These are phyloP conservation scores for Sarcophilus harrisii DNA, from an alignment of 2,797 vertebrate genomes.

Conservation along the genomic window DNA sequence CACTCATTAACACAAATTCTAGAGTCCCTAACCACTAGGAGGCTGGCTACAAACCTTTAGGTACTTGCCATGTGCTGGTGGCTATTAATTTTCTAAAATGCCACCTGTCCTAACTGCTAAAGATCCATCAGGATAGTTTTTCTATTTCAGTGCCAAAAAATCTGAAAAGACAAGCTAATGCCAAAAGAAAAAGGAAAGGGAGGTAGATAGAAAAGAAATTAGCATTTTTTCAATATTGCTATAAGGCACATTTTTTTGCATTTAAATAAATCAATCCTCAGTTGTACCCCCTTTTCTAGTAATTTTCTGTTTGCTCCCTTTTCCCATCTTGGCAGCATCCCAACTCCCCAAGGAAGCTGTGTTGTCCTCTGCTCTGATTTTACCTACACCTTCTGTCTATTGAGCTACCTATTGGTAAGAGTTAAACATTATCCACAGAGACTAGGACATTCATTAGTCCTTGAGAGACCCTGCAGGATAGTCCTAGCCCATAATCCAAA, in stretches of 20 bases:
- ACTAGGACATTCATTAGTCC: background rate
- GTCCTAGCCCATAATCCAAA: background rate
- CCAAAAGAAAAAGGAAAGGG: background rate
- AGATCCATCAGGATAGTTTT: background rate
- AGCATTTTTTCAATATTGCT: background rate
- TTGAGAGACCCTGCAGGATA: background rate
- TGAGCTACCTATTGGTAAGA: background rate
- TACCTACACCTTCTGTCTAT: background rate
- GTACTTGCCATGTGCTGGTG: background rate
- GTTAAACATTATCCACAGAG: background rate
- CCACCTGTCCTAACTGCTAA: background rate
- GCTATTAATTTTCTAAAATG: conserved; percentile 1
- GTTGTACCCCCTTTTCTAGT: background rate
- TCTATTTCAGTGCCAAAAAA: background rate
- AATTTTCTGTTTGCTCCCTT: background rate
- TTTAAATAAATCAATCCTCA: background rate
- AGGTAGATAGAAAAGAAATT: background rate
- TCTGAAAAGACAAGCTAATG: background rate
- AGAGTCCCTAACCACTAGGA: background rate
- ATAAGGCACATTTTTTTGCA: background rate
- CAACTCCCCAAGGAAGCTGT: background rate
- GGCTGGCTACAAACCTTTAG: background rate
- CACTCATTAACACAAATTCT: background rate
- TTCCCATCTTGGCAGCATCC: background rate
- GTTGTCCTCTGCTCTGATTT: background rate